Evolutionary conservation across 2,797 vertebrate species (phyloP).

Genomic region (Chiroxiphia lanceolata): DNA sequence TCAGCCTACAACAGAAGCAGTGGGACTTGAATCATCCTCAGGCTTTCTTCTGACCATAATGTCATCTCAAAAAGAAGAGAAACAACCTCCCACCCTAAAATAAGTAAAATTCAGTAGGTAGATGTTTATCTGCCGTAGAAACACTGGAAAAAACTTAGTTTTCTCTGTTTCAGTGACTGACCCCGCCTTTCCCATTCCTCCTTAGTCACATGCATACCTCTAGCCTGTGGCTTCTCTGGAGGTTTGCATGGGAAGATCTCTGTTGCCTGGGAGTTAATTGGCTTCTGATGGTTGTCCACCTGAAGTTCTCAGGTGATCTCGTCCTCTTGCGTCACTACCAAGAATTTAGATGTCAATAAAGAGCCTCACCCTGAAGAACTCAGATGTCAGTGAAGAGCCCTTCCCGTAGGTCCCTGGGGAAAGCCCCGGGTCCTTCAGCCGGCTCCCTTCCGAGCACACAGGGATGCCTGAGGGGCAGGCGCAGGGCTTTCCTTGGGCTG

Average conservation of each 20-base stretch:
- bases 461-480: not conserved
- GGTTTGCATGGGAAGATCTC: not conserved
- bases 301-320: not conserved
- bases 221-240: not conserved
- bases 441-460: not conserved
- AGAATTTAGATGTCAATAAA: not conserved
- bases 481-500: not conserved
- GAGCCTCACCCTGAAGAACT: not conserved
- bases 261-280: conserved; percentile 57
- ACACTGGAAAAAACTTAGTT: not conserved
- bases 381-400: not conserved
- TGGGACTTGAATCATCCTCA: not conserved
- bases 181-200: conserved; percentile 26
- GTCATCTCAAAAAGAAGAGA: not conserved
- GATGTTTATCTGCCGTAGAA: conserved; percentile 5
- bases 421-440: not conserved
- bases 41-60: not conserved
- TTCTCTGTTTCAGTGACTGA: not conserved
- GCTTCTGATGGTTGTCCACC: not conserved
- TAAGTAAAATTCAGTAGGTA: not conserved
- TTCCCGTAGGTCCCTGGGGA: not conserved
- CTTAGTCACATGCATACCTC: not conserved
- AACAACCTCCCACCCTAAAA: not conserved
- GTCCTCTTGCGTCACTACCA: not conserved
- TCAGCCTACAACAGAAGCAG: not conserved